Conservation (phyloP, 2,797 vertebrate species). For the Megaceryle alcyon region DNA sequence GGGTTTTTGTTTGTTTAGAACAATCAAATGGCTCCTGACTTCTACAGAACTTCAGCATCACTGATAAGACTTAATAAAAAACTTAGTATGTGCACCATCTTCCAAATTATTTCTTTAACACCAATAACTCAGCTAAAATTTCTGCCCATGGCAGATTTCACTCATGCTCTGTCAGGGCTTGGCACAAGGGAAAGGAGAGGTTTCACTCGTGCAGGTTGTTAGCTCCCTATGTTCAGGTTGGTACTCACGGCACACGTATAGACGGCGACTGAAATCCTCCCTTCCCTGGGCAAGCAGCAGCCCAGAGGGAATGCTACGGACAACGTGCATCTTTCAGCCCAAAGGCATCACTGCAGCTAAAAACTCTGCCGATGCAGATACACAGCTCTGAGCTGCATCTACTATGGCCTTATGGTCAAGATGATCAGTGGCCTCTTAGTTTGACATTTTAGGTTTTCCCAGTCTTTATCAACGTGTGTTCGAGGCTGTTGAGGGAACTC, state of each 20-base stretch:
- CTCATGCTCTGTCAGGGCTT: neutral
- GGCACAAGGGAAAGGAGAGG: neutral
- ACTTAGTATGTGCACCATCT: rapidly evolving
- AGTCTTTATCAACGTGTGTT: conserved; percentile 74
- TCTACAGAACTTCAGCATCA: rapidly evolving
- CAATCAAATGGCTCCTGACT: neutral
- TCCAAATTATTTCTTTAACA: neutral
- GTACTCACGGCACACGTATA: rapidly evolving
- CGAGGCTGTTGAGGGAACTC: conserved; percentile 59
- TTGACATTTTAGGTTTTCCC: conserved; percentile 63
- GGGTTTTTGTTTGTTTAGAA: too few relatives aligned
- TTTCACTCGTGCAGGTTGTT: neutral
- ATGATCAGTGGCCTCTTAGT: neutral
- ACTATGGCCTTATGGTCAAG: neutral
- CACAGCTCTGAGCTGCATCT: neutral
- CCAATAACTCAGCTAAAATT: neutral
- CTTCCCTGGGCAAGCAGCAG: neutral
- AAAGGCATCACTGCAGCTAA: too few relatives aligned
- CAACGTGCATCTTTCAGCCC: neutral
- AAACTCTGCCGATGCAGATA: neutral
- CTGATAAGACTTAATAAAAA: neutral
- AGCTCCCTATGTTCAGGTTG: rapidly evolving
- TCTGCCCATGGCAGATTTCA: neutral
- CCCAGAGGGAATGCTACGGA: neutral
- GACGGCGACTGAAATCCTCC: neutral